Conservation (phyloP, 2,888 invertebrate species). For the Sminthurinus aureus region DNA sequence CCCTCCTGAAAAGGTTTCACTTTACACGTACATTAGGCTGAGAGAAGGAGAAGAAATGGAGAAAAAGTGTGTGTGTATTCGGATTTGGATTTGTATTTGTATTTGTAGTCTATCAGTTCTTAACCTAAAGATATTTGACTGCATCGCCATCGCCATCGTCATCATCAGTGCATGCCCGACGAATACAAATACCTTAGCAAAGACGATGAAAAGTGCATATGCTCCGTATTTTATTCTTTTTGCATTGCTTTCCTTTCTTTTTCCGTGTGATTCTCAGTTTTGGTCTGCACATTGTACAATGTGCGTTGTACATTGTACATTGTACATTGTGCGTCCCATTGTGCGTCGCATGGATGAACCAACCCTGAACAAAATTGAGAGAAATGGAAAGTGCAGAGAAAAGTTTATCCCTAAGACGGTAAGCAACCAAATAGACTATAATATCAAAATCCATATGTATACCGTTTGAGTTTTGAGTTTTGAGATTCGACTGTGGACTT, state of each 20-base stretch:
- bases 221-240: too few relatives aligned
- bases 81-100: too few relatives aligned
- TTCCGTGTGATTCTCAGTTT: too few relatives aligned
- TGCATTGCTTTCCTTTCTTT: too few relatives aligned
- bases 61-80: neutral
- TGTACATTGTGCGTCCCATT: neutral
- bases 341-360: neutral
- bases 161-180: too few relatives aligned
- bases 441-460: neutral
- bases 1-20: neutral
- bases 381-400: neutral
- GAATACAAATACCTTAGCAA: too few relatives aligned
- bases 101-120: too few relatives aligned
- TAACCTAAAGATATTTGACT: too few relatives aligned
- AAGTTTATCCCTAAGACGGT: constrained; percentile 25
- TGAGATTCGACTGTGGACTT: neutral
- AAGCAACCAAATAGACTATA: constrained; percentile 5
- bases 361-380: neutral
- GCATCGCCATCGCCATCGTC: too few relatives aligned
- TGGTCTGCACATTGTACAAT: too few relatives aligned
- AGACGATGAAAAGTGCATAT: too few relatives aligned
- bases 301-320: too few relatives aligned
- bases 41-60: neutral
- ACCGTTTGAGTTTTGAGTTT: neutral
- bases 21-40: neutral